Evolutionary conservation across 2,113 vertebrate genomes (phyloP), one percentile per base, ranked within the genome.

Genomic region (Phalacrocorax carbo): DNA sequence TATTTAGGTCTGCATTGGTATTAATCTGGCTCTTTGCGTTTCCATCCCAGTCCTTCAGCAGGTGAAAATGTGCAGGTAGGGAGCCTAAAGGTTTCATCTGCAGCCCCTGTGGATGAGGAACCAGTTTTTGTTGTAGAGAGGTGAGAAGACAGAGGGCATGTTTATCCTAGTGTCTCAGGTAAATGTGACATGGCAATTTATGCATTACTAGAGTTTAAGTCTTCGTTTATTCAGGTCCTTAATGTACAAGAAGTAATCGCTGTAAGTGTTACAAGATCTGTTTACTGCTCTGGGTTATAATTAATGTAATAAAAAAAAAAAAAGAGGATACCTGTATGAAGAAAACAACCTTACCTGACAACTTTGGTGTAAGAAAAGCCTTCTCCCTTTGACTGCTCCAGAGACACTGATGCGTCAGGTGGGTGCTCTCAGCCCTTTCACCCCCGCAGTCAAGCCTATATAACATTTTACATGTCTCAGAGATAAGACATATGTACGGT

Each of bases 11-110:
- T 57, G 79, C 86, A 21, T 95, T 94, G 87, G 58, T 97, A 95
- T 96, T 97, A 97, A 96, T 95, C 46, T 46, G 16, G 68, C 75
- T 94, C 60, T 95, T 97, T 97, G 83, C 58, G 10, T 91, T 94
- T 94, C 86, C 34, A 14, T 86, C 86, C 61, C 4, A 40, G 77
- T 89, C 68, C 82, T 83, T 76, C 94, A 51, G 60, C 87, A 89
- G 91, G 88, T 93, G 80, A 85, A 86, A 95, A 94, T 11, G 25
- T 46, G n/a, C 8, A 76, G 46, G 42, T 26, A 34, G 49, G 44
- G 40, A 83, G 23, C 16, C 87, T 58, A 65, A 17, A 82, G n/a
- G 62, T 72, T 95, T 86, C 2, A 21, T 42, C 54, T 69, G 49
- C 58, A 92, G 29, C 83, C 94, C 85, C 38, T 27, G 3, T 27